Conservation (phyloP, 92 coral and sea anemone genomes). For the Zoanthus gigantus region DNA sequence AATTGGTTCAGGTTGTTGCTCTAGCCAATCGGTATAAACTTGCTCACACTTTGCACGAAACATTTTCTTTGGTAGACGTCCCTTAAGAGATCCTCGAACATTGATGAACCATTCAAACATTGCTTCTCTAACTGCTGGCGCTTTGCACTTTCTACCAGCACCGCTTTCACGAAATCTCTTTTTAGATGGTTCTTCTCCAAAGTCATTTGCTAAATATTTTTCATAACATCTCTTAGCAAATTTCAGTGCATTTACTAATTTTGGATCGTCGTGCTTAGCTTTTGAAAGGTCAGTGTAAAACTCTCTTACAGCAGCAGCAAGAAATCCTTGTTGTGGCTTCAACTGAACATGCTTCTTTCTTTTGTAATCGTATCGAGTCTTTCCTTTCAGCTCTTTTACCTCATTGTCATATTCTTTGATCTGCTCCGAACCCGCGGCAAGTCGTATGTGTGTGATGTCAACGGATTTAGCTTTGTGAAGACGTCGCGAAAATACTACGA, state of each 20-base stretch:
- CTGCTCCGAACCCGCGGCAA: conserved; percentile 92
- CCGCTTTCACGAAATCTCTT: conserved; percentile 14
- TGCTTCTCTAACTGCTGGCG: conserved; percentile 20
- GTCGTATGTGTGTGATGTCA: conserved; percentile 98
- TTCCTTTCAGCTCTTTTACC: not conserved
- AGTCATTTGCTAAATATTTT: not conserved
- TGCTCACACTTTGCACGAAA: not conserved
- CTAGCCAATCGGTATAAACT: not conserved
- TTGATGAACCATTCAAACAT: conserved; percentile 25
- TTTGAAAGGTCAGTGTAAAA: conserved; percentile 1
- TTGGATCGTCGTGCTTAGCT: not conserved
- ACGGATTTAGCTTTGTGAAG: conserved; percentile 98
- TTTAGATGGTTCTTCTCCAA: not conserved
- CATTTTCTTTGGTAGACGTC: conserved; percentile 8
- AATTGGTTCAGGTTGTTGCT: not conserved
- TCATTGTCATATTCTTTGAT: conserved; percentile 64
- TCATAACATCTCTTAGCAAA: conserved; percentile 16
- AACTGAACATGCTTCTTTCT: not conserved
- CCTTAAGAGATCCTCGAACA: conserved; percentile 11
- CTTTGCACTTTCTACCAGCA: not conserved
- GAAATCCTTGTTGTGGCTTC: not conserved
- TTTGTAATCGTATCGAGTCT: not conserved
- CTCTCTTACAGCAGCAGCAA: conserved; percentile 16
- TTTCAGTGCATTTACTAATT: not conserved
- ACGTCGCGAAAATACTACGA: conserved; percentile 98